Evolutionary conservation across 2,113 vertebrate species (phyloP).

Genomic region (Spea bombifrons): DNA sequence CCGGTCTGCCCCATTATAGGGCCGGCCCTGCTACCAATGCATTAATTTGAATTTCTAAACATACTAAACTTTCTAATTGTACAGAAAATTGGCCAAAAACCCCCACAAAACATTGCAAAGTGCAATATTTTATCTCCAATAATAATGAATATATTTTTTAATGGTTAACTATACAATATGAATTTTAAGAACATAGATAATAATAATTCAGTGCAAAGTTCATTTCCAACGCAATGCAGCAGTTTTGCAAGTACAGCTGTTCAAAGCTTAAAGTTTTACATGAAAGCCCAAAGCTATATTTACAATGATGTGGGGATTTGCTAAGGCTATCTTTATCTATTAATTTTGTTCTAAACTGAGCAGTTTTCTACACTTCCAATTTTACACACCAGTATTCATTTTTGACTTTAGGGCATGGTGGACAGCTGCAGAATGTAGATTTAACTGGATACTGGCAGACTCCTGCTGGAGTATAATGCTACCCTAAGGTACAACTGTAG

Average conservation of each 20-base stretch:
- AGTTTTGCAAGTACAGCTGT: constrained; percentile 36
- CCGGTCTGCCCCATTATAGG: too few species aligned
- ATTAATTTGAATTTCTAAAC: too few species aligned
- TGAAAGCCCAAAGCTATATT: constrained; percentile 32
- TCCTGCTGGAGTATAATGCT: constrained; percentile 52
- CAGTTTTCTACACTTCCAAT: constrained; percentile 58
- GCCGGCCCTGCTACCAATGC: too few species aligned
- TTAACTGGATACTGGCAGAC: constrained; percentile 56
- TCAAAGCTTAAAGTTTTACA: constrained; percentile 32
- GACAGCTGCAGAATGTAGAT: constrained; percentile 60
- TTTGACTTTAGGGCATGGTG: constrained; percentile 56
- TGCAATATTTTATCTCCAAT: too few species aligned
- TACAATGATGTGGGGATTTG: constrained; percentile 47
- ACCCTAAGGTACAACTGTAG: constrained; percentile 54
- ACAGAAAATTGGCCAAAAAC: too few species aligned
- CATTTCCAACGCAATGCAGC: constrained; percentile 39
- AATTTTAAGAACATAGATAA: background rate
- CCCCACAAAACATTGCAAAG: too few species aligned
- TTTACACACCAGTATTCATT: constrained; percentile 62
- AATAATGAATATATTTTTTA: too few species aligned
- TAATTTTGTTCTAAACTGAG: constrained; percentile 56
- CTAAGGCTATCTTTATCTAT: constrained; percentile 49
- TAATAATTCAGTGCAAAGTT: constrained; percentile 18
- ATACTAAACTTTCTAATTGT: too few species aligned
- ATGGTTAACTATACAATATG: background rate